Evolutionary conservation across 1,140 invertebrate genomes (phyloP), one percentile per base, ranked within the genome.

Genomic region (Trypoxylus dichotomus): DNA sequence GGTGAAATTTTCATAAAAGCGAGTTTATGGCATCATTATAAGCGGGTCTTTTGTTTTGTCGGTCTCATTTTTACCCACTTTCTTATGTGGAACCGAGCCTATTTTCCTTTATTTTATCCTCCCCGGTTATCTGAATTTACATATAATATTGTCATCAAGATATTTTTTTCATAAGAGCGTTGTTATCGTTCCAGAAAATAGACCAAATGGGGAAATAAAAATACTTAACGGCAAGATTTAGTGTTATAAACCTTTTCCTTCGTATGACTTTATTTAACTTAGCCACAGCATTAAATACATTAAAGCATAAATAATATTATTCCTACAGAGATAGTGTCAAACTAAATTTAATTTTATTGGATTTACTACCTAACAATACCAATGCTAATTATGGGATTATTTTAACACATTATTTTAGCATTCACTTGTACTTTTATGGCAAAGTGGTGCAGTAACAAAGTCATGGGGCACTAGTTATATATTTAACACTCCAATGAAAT

Each of bases 1-100:
- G 74, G 43, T 21, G 74, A 78, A 72, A 78, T 78, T 79, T 78
- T 78, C 75, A 78, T 79, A 79, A 80, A 76, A 74, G 60, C 60
- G 24, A 68, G 60, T 68, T 68, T 68, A 68, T 68, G 3, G 60
- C 27, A 27, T 68, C 60, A 68, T 68, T 68, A 68, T 68, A 68
- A 78, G 37, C 74, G 15, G 19, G 21, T 32, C 75, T 60, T 76
- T 63, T 63, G 58, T 76, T 76, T 76, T 63, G 60, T 68, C 21
- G 60, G 15, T 19, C 43, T 75, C 41, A 19, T 75, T 54, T 75
- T 75, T 75, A 47, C 24, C 41, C 42, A 24, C 43, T 75, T 75
- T 47, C 24, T 24, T 42, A 74, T 74, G 72, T 43, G 29, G n/a
- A 24, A 24, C 19, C 19, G 72, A 41, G 41, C 72, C 27, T 74